These are phyloP conservation scores for Cichlasoma orientale DNA, from an alignment of 2,797 vertebrate genomes.

Conservation along the genomic window DNA sequence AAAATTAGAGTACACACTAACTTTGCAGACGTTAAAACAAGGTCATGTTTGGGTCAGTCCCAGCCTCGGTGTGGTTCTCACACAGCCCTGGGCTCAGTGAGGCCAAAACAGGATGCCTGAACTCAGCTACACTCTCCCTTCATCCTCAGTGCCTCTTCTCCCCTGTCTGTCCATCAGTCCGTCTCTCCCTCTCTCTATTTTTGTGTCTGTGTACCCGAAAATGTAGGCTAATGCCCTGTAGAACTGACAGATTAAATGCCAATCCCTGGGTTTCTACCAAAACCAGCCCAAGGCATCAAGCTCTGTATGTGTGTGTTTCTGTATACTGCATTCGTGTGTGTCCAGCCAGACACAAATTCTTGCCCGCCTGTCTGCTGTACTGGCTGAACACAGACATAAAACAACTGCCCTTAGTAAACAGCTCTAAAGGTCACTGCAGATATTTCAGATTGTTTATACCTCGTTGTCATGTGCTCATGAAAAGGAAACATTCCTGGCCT, in stretches of 20 bases:
- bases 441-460: slow-evolving; percentile 59
- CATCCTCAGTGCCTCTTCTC: slow-evolving; percentile 7
- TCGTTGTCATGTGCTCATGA: slow-evolving; percentile 53
- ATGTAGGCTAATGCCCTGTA: slow-evolving; percentile 78
- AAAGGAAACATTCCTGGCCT: slow-evolving; percentile 65
- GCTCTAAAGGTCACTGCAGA: slow-evolving; percentile 71
- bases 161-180: slow-evolving; percentile 32
- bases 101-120: slow-evolving; percentile 18
- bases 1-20: not conserved
- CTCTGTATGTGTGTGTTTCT: slow-evolving; percentile 8
- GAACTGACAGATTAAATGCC: slow-evolving; percentile 77
- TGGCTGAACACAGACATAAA: slow-evolving; percentile 55
- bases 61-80: slow-evolving; percentile 33
- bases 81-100: slow-evolving; percentile 32
- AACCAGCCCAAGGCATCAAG: slow-evolving; percentile 65
- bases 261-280: slow-evolving; percentile 72
- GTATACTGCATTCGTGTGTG: slow-evolving; percentile 1
- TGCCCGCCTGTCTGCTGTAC: slow-evolving; percentile 41
- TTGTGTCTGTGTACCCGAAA: slow-evolving; percentile 55
- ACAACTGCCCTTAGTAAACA: slow-evolving; percentile 70
- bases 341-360: slow-evolving; percentile 52
- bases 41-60: not conserved
- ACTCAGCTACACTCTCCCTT: slow-evolving; percentile 1
- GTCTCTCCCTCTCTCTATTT: slow-evolving; percentile 46
- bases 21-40: slow-evolving; percentile 18